These are phyloP conservation scores for Sorex araneus DNA, from an alignment of 2,113 vertebrate genomes.

Conservation along the genomic window DNA sequence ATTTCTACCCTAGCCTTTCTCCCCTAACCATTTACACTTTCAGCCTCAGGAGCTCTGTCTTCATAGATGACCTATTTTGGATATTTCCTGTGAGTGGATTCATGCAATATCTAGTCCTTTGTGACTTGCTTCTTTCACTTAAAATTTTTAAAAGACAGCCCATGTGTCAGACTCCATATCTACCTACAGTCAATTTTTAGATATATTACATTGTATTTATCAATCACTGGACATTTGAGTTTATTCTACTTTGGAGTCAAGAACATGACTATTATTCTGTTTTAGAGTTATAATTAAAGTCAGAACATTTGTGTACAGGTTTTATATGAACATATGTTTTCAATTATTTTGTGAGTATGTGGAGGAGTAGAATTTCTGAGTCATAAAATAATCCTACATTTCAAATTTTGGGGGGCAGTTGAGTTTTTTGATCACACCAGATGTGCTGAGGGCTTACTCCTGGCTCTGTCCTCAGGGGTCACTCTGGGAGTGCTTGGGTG, in stretches of 20 bases:
- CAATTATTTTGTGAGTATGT: background rate
- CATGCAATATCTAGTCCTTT: background rate
- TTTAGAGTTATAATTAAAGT: no score
- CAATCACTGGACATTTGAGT: background rate
- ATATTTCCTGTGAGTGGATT: constrained; percentile 12
- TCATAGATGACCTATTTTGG: background rate
- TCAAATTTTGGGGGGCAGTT: background rate
- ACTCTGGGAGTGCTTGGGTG: no score
- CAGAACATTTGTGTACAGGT: background rate
- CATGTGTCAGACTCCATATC: background rate
- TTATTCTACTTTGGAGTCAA: no score
- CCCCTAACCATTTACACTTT: background rate
- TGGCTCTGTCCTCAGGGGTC: no score
- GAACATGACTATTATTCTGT: no score
- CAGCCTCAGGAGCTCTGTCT: background rate
- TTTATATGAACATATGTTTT: constrained; percentile 8
- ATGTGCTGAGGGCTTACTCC: no score
- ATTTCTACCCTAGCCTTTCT: no score
- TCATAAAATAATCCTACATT: background rate
- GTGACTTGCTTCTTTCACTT: constrained; percentile 19
- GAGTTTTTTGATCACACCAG: no score
- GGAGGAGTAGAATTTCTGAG: background rate
- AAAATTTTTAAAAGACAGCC: background rate
- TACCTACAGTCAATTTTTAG: background rate
- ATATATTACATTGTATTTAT: background rate